Evolutionary conservation across 1,140 invertebrate species (phyloP), one percentile per base, ranked within the genome.

Genomic region (Euglossa dilemma): DNA sequence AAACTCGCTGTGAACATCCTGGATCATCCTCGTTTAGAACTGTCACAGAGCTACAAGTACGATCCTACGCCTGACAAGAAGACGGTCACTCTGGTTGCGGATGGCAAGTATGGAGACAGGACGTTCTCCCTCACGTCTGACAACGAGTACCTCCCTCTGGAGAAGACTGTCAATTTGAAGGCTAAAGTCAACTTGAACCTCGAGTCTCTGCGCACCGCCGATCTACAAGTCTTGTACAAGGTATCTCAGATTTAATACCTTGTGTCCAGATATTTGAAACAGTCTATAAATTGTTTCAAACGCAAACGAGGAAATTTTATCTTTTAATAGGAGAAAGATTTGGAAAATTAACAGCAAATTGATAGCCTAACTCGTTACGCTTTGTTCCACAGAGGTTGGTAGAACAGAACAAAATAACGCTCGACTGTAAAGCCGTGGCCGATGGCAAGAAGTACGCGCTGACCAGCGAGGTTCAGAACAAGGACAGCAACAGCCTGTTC

Each of bases 151-250:
- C 78, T 85, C n/a, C 56, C 69, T 0, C 89, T 93, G 4, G 73
- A 90, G 3, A 79, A 77, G 6, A 66, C 47, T 11, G 23, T 93
- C 11, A 83, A 75, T 2, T 2, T 90, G 16, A 88, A 89, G 16
- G 82, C 85, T 4, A 91, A 92, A 70, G 89, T 83, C 11, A 87
- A 72, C 0, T 91, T 90, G 8, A 95, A 95, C 0, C 87, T 93
- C 47, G 95, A 96, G 59, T 94, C 95, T 50, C 86, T 95, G 7
- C 96, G 95, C 85, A 94, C 95, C 43, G 90, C 96, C 14, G 94
- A 96, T 14, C 16, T 97, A 7, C 90, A 91, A 2, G 87, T 96
- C 5, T 92, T 93, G 9, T 94, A 95, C 36, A 95, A 96, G 94
- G 95, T 95, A 93, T 54, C 61, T 47, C 45, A 11, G 14, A 52